phyloP scores from a whole-genome alignment of 2,113 vertebrate species.

The Eubucco bourcierii region DNA sequence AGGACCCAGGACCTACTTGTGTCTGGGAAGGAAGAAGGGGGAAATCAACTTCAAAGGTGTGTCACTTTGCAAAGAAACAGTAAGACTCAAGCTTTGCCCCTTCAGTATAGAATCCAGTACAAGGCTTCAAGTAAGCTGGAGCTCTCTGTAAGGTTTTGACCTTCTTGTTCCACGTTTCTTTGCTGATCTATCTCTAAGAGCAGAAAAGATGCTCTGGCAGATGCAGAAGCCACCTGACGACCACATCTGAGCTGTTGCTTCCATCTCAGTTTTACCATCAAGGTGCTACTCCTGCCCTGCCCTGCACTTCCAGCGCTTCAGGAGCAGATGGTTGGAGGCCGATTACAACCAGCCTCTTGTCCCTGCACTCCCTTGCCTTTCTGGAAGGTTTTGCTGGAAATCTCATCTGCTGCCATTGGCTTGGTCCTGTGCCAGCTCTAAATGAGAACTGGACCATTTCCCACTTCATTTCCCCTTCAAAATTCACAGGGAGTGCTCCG shows the following conservation, averaged over 20 bases:
- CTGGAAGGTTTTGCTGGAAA: constrained; percentile 37
- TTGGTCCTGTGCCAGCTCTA: neutral
- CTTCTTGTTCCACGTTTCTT: constrained; percentile 3
- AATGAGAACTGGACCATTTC: constrained; percentile 50
- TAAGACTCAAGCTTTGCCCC: neutral
- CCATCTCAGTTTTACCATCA: neutral
- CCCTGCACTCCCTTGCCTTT: constrained; percentile 12
- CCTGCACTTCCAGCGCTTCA: neutral
- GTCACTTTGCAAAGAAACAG: neutral
- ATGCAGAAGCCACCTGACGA: constrained; percentile 2
- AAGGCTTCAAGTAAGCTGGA: neutral
- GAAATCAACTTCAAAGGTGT: neutral
- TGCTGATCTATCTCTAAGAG: neutral
- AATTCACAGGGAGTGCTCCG: neutral
- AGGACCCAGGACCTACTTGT: neutral
- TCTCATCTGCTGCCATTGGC: constrained; percentile 45
- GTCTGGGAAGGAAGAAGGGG: neutral
- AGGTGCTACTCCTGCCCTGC: neutral
- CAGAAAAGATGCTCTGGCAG: constrained; percentile 18
- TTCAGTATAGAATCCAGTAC: neutral
- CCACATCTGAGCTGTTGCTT: neutral
- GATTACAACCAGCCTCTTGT: neutral
- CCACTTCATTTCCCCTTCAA: constrained; percentile 39
- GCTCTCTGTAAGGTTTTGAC: neutral
- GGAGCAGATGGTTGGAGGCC: constrained; percentile 14